Conservation (phyloP, 2,888 invertebrate species). For the Lithophane leautieri region DNA sequence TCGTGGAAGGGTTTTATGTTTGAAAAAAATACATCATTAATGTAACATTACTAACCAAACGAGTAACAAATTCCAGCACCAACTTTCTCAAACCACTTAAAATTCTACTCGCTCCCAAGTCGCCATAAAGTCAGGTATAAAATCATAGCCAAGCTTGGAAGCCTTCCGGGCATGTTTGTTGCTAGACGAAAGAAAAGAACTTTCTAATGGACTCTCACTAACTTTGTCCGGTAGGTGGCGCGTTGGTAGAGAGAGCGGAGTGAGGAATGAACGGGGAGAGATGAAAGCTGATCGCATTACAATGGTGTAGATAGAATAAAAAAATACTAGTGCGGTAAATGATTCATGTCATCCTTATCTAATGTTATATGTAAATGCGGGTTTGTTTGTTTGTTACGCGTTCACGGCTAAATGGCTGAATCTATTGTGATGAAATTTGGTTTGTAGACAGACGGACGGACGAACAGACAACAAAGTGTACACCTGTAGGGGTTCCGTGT, state of each 20-base stretch:
- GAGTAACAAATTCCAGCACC: neutral
- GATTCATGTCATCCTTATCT: too few species aligned
- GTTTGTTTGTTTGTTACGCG: too few species aligned
- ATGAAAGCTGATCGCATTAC: neutral
- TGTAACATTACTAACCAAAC: too few species aligned
- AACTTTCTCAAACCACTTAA: slow-evolving; percentile 7
- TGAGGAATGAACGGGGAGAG: neutral
- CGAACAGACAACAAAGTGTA: neutral
- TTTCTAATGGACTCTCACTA: slow-evolving; percentile 60
- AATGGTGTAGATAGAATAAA: neutral
- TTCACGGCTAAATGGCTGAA: too few species aligned
- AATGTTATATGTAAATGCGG: too few species aligned
- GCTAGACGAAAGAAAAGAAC: slow-evolving; percentile 53
- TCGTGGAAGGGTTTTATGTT: too few species aligned
- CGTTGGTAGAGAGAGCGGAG: neutral
- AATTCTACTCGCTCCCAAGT: neutral
- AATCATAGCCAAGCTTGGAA: slow-evolving; percentile 18
- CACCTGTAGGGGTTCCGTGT: too few species aligned
- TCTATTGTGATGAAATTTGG: too few species aligned
- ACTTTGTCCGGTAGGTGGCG: slow-evolving; percentile 33
- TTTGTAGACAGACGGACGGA: neutral
- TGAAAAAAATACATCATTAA: too few species aligned
- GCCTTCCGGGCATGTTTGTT: slow-evolving; percentile 34
- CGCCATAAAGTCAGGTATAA: slow-evolving; percentile 29
- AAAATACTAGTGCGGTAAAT: neutral